phyloP scores from a whole-genome alignment of 2,113 vertebrate species.

The Rhabdornis inornatus region DNA sequence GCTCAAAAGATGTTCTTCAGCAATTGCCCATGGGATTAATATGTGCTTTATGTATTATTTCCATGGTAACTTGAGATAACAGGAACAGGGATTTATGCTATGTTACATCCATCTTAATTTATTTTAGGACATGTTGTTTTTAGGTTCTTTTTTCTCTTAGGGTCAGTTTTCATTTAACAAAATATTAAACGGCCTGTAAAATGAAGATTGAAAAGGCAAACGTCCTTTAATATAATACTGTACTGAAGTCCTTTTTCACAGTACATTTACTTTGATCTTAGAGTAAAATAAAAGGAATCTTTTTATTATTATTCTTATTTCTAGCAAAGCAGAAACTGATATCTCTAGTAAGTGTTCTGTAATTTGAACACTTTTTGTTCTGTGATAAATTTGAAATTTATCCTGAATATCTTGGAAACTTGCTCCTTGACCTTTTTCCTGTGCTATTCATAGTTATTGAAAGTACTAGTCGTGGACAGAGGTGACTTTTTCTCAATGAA shows the following conservation, averaged over 20 bases:
- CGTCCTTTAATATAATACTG: not conserved
- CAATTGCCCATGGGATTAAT: not conserved
- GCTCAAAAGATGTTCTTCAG: slow-evolving; percentile 6
- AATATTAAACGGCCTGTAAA: slow-evolving; percentile 42
- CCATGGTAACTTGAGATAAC: slow-evolving; percentile 44
- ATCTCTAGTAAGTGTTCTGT: not conserved
- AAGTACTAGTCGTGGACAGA: not conserved
- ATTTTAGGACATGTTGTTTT: slow-evolving; percentile 1
- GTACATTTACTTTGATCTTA: slow-evolving; percentile 39
- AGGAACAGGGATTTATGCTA: not conserved
- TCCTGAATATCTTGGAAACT: not conserved
- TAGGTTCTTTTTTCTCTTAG: too few species aligned
- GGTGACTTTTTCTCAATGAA: not conserved
- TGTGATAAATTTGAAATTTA: not conserved
- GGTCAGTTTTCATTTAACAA: slow-evolving; percentile 34
- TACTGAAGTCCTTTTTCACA: slow-evolving; percentile 18
- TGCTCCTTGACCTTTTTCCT: not conserved
- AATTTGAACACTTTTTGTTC: not conserved
- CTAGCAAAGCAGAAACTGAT: slow-evolving; percentile 3
- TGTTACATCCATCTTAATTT: slow-evolving; percentile 49
- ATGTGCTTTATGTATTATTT: slow-evolving; percentile 44
- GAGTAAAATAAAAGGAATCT: slow-evolving; percentile 17
- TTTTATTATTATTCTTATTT: slow-evolving; percentile 25
- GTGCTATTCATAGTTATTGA: not conserved
- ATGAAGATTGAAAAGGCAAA: slow-evolving; percentile 51